Evolutionary conservation across 2,113 vertebrate species (phyloP).

Genomic region (Solea solea): DNA sequence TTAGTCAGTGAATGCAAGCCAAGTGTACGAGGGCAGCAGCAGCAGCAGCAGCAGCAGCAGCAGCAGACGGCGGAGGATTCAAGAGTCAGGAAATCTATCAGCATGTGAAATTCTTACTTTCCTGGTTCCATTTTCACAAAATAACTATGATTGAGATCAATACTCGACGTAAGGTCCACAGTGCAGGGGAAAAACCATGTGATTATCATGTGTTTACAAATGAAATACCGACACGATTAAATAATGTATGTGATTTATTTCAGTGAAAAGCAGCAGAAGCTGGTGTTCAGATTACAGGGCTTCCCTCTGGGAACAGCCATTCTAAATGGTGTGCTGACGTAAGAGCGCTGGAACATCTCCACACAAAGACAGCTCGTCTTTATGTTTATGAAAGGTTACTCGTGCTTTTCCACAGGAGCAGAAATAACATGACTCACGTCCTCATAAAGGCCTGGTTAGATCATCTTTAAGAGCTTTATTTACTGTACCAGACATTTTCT

Average conservation of each 20-base stretch:
- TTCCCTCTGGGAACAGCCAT: conserved; percentile 11
- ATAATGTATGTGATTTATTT: background rate
- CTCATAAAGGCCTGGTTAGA: background rate
- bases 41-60: no score
- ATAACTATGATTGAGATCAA: no score
- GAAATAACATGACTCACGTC: conserved; percentile 13
- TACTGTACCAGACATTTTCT: no score
- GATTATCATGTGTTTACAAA: no score
- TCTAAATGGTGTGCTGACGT: background rate
- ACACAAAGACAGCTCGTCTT: background rate
- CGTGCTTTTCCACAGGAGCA: conserved; percentile 9
- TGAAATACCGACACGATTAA: background rate
- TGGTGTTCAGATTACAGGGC: background rate
- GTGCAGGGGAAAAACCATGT: no score
- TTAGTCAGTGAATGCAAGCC: conserved; percentile 29
- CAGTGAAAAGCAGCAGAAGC: no score
- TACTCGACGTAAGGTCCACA: no score
- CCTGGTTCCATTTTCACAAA: no score
- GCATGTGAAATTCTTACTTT: no score
- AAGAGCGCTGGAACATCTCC: background rate
- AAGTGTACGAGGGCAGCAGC: conserved; percentile 17
- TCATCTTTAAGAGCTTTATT: no score
- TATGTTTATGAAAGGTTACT: background rate
- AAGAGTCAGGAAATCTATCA: background rate
- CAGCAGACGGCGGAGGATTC: conserved; percentile 22